phyloP scores from a whole-genome alignment of 1,140 invertebrate genomes.

The Mercenaria mercenaria region DNA sequence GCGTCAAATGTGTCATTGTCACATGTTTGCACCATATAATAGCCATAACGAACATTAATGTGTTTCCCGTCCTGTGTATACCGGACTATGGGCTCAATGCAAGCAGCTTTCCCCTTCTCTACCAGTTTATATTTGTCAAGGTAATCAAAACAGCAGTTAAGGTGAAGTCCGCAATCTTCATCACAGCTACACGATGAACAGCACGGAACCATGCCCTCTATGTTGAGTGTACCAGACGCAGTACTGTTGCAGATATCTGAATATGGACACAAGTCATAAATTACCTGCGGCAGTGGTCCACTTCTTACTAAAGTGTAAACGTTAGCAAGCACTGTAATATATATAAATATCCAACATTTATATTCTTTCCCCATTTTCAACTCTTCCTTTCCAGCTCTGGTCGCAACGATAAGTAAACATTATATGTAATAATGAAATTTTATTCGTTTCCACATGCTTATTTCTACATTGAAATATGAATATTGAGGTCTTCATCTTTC shows the following conservation, averaged over 20 bases:
- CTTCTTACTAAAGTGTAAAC: no score
- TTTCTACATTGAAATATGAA: no score
- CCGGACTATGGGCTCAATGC: background rate
- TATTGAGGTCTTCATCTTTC: no score
- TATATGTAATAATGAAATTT: no score
- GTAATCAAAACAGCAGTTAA: background rate
- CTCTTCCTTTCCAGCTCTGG: no score
- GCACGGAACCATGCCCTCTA: background rate
- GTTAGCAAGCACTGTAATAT: no score
- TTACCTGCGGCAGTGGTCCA: background rate
- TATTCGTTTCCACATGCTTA: no score
- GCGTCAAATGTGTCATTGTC: background rate
- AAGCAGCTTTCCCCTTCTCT: background rate
- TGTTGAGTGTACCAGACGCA: background rate
- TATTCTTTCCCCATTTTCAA: no score
- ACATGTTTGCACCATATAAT: background rate
- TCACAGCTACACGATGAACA: background rate
- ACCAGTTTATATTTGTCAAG: background rate
- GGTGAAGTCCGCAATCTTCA: background rate
- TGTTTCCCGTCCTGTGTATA: background rate
- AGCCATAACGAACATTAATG: background rate
- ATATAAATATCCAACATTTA: no score
- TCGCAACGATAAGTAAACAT: no score
- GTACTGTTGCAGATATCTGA: background rate
- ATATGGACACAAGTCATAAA: slow-evolving; percentile 1